These are phyloP conservation scores for Macrochelys suwanniensis DNA, from an alignment of 2,797 vertebrate species.

Conservation along the genomic window DNA sequence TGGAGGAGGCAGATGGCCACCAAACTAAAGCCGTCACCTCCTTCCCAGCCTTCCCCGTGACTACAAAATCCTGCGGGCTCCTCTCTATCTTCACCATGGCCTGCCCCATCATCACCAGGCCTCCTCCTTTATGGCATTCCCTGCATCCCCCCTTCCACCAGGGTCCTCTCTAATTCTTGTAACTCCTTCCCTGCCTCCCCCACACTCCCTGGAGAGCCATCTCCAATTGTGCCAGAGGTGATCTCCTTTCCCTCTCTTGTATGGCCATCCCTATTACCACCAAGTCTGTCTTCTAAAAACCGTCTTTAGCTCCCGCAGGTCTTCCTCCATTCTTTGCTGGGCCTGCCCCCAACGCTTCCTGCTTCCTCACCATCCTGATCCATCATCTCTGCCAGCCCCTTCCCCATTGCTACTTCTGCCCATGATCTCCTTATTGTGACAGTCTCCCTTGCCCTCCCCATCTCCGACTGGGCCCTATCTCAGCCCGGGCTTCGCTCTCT, in stretches of 20 bases:
- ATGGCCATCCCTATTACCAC: neutral
- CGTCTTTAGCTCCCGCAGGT: neutral
- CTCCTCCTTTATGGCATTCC: neutral
- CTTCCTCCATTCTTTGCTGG: neutral
- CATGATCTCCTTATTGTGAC: neutral
- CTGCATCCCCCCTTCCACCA: neutral
- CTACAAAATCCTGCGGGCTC: neutral
- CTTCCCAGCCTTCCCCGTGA: neutral
- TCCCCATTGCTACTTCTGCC: neutral
- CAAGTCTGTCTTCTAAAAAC: neutral
- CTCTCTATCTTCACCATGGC: neutral
- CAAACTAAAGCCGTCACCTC: neutral
- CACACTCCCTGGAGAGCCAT: neutral
- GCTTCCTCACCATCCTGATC: slow-evolving; percentile 1
- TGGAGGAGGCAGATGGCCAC: neutral
- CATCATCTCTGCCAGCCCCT: neutral
- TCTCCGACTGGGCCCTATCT: neutral
- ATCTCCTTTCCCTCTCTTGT: neutral
- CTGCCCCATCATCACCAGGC: neutral
- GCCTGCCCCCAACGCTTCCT: neutral
- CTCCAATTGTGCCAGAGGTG: neutral
- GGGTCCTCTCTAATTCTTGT: neutral
- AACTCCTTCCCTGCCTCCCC: neutral
- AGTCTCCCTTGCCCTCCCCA: neutral
- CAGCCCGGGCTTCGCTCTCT: neutral